These are phyloP conservation scores for Heliornis fulica DNA, from an alignment of 2,113 vertebrate genomes.

Conservation along the genomic window DNA sequence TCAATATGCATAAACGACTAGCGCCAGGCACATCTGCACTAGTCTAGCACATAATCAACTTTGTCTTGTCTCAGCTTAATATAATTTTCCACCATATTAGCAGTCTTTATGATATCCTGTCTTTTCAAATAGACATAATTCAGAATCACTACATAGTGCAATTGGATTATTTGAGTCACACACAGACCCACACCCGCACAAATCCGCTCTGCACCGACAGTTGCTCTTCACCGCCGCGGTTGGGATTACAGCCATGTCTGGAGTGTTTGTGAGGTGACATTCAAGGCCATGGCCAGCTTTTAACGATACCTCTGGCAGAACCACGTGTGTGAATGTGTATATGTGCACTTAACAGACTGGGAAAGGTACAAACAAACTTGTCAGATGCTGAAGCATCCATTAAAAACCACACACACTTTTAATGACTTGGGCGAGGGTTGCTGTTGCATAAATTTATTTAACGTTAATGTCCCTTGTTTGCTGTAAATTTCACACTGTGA, in stretches of 20 bases:
- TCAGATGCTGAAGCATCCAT: conserved; percentile 50
- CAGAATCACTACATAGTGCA: conserved; percentile 46
- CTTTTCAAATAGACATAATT: conserved; percentile 56
- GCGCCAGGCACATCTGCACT: conserved; percentile 46
- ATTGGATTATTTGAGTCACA: conserved; percentile 40
- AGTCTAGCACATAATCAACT: conserved; percentile 58
- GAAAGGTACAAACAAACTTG: conserved; percentile 53
- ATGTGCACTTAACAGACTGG: not conserved
- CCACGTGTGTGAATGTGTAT: not conserved
- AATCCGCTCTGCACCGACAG: not conserved
- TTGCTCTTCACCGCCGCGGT: not conserved
- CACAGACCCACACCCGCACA: not conserved
- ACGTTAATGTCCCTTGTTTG: conserved; percentile 63
- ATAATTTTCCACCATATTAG: conserved; percentile 69
- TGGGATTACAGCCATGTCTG: not conserved
- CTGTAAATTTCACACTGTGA: conserved; percentile 64
- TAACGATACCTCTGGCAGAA: not conserved
- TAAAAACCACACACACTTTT: conserved; percentile 48
- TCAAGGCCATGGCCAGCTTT: not conserved
- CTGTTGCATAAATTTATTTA: conserved; percentile 70
- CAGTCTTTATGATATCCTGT: conserved; percentile 63
- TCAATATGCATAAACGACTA: conserved; percentile 53
- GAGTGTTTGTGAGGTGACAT: not conserved
- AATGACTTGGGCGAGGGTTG: conserved; percentile 60
- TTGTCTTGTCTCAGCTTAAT: conserved; percentile 69